phyloP scores from a whole-genome alignment of 2,888 invertebrate species.

The Diploptera punctata region DNA sequence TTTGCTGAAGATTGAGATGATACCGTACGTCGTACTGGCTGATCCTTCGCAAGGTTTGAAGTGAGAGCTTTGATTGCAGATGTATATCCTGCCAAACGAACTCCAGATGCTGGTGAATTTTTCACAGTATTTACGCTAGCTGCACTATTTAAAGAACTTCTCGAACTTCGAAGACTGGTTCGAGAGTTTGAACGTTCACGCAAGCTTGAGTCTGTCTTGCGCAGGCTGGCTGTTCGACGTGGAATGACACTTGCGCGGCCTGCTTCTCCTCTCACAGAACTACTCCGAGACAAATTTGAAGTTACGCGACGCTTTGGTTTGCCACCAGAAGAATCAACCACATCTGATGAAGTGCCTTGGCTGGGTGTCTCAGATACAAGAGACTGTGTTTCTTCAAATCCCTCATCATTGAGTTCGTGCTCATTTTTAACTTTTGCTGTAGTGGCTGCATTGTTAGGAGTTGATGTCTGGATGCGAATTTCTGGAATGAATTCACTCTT shows the following conservation, averaged over 20 bases:
- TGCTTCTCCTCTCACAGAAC: conserved; percentile 50
- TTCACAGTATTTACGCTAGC: conserved; percentile 80
- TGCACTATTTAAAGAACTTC: conserved; percentile 83
- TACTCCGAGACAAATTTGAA: conserved; percentile 47
- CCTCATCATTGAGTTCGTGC: conserved; percentile 84
- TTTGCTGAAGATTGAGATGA: conserved; percentile 37
- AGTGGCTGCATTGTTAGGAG: conserved; percentile 50
- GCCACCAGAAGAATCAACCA: conserved; percentile 6
- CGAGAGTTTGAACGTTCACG: conserved; percentile 81
- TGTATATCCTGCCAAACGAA: conserved; percentile 57
- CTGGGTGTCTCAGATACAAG: conserved; percentile 86
- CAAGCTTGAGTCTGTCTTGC: conserved; percentile 53
- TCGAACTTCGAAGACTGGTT: conserved; percentile 80
- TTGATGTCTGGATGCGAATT: conserved; percentile 60
- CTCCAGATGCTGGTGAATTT: conserved; percentile 52
- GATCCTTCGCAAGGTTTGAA: conserved; percentile 51
- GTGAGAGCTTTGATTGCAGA: conserved; percentile 58
- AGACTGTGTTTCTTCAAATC: conserved; percentile 90
- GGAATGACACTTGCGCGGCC: conserved; percentile 53
- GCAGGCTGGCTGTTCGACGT: conserved; percentile 53
- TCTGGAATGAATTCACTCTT: conserved; percentile 53
- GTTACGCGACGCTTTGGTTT: conserved; percentile 3
- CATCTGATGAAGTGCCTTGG: conserved; percentile 74
- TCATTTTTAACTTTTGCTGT: conserved; percentile 54
- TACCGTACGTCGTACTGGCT: conserved; percentile 23